phyloP scores from a whole-genome alignment of 2,888 invertebrate genomes.

The Patella caerulea region DNA sequence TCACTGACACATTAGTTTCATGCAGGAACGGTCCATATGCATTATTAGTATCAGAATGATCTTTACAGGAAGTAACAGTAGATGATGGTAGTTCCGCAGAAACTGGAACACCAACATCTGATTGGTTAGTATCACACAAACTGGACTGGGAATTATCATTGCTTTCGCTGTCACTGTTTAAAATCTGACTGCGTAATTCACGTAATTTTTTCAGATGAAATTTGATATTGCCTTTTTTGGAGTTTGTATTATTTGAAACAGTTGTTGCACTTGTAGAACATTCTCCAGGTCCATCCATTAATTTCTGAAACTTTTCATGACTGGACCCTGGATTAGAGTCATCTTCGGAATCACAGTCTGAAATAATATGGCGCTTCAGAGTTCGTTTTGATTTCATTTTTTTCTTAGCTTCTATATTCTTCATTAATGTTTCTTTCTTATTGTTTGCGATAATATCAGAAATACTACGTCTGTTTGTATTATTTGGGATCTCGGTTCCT shows the following conservation, averaged over 20 bases:
- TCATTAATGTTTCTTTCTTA: constrained; percentile 40
- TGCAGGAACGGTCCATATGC: background rate
- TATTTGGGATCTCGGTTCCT: constrained; percentile 22
- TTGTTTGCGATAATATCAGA: constrained; percentile 53
- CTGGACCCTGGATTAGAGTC: background rate
- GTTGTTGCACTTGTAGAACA: constrained; percentile 13
- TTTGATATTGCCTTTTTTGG: constrained; percentile 27
- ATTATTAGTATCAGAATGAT: background rate
- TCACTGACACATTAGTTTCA: background rate
- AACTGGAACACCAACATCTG: background rate
- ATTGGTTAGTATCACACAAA: constrained; percentile 19
- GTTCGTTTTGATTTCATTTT: constrained; percentile 31
- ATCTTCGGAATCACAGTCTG: constrained; percentile 31
- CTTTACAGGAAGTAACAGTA: background rate
- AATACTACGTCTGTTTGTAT: constrained; percentile 38
- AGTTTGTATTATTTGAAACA: constrained; percentile 17
- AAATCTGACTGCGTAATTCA: constrained; percentile 44
- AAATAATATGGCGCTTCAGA: constrained; percentile 20
- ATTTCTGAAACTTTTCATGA: constrained; percentile 19
- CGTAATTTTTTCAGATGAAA: constrained; percentile 46
- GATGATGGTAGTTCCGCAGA: background rate
- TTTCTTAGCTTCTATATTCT: constrained; percentile 30
- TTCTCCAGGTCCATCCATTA: constrained; percentile 19
- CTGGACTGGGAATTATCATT: constrained; percentile 26
- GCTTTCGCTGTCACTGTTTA: constrained; percentile 45